Evolutionary conservation across 2,888 invertebrate species (phyloP).

Genomic region (Orthosia incerta): DNA sequence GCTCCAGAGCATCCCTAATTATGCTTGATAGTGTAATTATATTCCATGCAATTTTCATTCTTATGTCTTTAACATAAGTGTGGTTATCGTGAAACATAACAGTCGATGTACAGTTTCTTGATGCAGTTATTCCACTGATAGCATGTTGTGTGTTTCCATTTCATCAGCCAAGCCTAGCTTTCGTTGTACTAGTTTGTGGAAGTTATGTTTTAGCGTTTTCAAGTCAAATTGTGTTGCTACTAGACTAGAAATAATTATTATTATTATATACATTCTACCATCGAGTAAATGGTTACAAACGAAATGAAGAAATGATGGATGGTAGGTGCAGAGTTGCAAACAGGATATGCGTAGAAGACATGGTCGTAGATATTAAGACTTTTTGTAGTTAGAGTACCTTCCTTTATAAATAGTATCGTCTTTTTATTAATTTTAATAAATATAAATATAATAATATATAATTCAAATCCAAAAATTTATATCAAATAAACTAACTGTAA

Average conservation of each 20-base stretch:
- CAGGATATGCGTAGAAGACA: neutral
- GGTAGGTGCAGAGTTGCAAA: neutral
- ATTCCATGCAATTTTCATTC: conserved; percentile 33
- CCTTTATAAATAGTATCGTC: neutral
- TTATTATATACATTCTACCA: neutral
- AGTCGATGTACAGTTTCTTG: conserved; percentile 50
- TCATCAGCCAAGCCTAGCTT: conserved; percentile 37
- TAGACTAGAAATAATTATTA: conserved; percentile 3
- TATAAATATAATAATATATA: too few relatives aligned
- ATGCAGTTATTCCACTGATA: conserved; percentile 54
- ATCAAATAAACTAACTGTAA: too few relatives aligned
- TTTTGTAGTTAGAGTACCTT: neutral
- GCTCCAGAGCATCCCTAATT: conserved; percentile 38
- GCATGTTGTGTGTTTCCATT: conserved; percentile 36
- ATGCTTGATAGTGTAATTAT: conserved; percentile 37
- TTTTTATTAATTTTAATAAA: too few relatives aligned
- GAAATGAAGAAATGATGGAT: neutral
- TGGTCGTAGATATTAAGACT: neutral
- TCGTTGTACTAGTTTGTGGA: conserved; percentile 14
- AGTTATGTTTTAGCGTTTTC: conserved; percentile 24
- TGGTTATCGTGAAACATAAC: conserved; percentile 17
- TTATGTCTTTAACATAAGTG: neutral
- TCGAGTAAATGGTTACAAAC: neutral
- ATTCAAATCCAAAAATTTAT: too few relatives aligned
- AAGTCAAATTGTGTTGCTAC: conserved; percentile 6